These are phyloP conservation scores for Sclerodermus sp. DNA, from an alignment of 2,888 invertebrate species.

Conservation along the genomic window DNA sequence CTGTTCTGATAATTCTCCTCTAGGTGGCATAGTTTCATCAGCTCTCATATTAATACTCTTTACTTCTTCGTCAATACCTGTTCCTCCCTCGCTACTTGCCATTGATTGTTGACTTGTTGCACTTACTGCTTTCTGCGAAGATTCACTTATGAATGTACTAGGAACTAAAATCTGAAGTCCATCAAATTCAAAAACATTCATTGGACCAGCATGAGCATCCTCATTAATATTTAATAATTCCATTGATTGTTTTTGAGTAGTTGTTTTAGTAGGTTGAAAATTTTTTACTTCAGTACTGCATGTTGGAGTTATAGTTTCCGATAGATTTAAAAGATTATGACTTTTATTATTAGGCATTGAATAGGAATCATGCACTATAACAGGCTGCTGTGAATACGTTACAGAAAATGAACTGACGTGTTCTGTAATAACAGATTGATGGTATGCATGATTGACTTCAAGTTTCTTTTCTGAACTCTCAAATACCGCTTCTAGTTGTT, in stretches of 20 bases:
- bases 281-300: conserved; percentile 46
- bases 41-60: conserved; percentile 74
- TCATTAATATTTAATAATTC: conserved; percentile 54
- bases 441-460: conserved; percentile 27
- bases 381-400: conserved; percentile 38
- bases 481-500: conserved; percentile 15
- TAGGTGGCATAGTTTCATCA: conserved; percentile 85
- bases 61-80: conserved; percentile 53
- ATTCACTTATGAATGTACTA: conserved; percentile 55
- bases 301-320: conserved; percentile 44
- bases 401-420: conserved; percentile 40
- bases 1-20: conserved; percentile 84
- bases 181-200: conserved; percentile 61
- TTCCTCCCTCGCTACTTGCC: conserved; percentile 52
- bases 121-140: conserved; percentile 55
- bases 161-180: conserved; percentile 57
- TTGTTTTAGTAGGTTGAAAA: conserved; percentile 41
- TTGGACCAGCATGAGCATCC: conserved; percentile 53
- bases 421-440: conserved; percentile 43
- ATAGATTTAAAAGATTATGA: conserved; percentile 37
- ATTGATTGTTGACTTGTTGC: conserved; percentile 54
- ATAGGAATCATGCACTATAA: conserved; percentile 35
- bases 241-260: conserved; percentile 46
- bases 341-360: conserved; percentile 30
- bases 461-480: conserved; percentile 28